Conservation (phyloP, 1,140 invertebrate species). For the Philopotamus ludificatus region DNA sequence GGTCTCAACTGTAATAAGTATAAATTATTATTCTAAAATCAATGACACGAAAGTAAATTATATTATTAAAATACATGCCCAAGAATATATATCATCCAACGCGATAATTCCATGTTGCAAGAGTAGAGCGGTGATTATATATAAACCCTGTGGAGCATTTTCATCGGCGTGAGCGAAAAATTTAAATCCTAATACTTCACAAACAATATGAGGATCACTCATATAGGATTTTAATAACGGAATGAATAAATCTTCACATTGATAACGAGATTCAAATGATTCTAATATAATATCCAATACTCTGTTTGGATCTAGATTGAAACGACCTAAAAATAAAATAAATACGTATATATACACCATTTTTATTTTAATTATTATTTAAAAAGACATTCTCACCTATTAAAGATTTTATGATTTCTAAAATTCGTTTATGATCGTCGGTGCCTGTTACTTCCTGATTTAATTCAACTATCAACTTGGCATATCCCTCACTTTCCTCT, state of each 20-base stretch:
- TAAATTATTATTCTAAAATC: conserved; percentile 6
- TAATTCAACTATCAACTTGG: conserved; percentile 95
- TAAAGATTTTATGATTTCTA: conserved; percentile 88
- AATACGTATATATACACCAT: conserved; percentile 22
- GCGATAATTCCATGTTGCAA: conserved; percentile 84
- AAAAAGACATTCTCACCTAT: conserved; percentile 68
- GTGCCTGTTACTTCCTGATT: conserved; percentile 80
- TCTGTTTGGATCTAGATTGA: conserved; percentile 98
- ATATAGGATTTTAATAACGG: conserved; percentile 83
- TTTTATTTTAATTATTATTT: conserved; percentile 20
- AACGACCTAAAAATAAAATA: conserved; percentile 75
- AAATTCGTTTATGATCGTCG: conserved; percentile 60
- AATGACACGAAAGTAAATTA: background rate
- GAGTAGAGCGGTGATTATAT: conserved; percentile 85
- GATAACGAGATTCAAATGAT: conserved; percentile 88
- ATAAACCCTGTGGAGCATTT: conserved; percentile 78
- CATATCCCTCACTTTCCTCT: conserved; percentile 99
- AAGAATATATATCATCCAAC: conserved; percentile 86
- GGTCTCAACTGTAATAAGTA: conserved; percentile 70
- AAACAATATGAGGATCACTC: conserved; percentile 77
- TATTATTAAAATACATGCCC: conserved; percentile 62
- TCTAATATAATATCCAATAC: conserved; percentile 96
- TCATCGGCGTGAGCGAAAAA: conserved; percentile 74
- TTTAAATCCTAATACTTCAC: conserved; percentile 94
- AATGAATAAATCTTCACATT: conserved; percentile 76